Evolutionary conservation across 2,888 invertebrate genomes (phyloP), one percentile per base, ranked within the genome.

Genomic region (Crepidodera aurea): DNA sequence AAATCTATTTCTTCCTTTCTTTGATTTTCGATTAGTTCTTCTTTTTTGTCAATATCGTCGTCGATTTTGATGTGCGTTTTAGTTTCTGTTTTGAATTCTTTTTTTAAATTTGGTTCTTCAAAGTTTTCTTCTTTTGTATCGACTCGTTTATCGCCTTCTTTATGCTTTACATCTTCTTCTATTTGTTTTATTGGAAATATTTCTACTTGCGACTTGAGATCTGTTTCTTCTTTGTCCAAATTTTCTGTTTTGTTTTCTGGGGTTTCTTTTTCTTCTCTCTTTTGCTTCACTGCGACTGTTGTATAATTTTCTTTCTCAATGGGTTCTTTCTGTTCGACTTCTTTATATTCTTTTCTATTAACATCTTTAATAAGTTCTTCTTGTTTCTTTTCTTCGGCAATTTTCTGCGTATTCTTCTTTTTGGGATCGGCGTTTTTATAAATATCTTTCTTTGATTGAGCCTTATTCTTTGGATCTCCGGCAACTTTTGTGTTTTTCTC

Each of bases 351-450:
- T 34, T 10, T 10, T 34, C 10, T 34, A 2, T n/a, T 10, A 10
- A 34, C 34, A 34, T 6, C 2, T 34, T n/a, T 34, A n/a, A n/a
- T n/a, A n/a, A n/a, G 2, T n/a, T 32, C 8, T 32, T 32, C 32
- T 32, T 32, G 4, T 6, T 32, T 32, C 8, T 51, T 51, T 1
- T 37, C 40, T n/a, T 55, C 60, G 8, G 40, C n/a, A 18, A 29
- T 50, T 12, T 37, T 48, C 10, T 55, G 25, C 0, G 8, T 18
- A 15, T 59, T 59, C 32, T 67, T 58, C 27, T 69, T 72, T 65
- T 64, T 73, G n/a, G 67, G 69, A 64, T 60, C 72, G 50, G 67
- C 55, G 19, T 66, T 67, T 62, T 72, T 73, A 42, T 69, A 71
- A 25, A 70, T 60, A 25, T 71, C 66, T 29, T 71, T 69, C 42